These are phyloP conservation scores for Heliconius nattereri DNA, from an alignment of 1,140 invertebrate genomes.

Conservation along the genomic window DNA sequence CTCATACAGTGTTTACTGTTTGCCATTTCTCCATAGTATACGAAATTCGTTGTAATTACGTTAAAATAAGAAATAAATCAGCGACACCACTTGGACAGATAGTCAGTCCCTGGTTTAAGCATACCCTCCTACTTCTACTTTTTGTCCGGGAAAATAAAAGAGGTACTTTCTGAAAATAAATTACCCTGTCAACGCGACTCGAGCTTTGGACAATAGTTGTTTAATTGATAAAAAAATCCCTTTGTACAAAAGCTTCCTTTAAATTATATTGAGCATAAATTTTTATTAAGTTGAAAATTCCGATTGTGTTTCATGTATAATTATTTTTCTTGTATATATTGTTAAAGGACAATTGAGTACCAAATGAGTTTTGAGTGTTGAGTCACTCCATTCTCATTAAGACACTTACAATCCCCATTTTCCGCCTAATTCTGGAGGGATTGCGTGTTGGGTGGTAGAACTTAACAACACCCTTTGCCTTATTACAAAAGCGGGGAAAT, in stretches of 20 bases:
- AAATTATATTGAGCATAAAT: neutral
- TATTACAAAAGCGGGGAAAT: no score
- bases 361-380: neutral
- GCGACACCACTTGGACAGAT: slow-evolving; percentile 38
- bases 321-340: neutral
- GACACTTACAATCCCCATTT: no score
- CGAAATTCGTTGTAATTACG: neutral
- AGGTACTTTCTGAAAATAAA: slow-evolving; percentile 40
- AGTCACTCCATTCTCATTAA: no score
- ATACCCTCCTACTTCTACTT: slow-evolving; percentile 29
- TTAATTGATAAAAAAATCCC: slow-evolving; percentile 41
- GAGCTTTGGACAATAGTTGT: slow-evolving; percentile 39
- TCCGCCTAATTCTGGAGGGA: no score
- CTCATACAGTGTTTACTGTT: no score
- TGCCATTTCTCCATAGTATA: neutral
- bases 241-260: slow-evolving; percentile 29
- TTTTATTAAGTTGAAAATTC: neutral
- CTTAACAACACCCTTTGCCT: no score
- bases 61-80: slow-evolving; percentile 37
- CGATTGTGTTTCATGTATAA: neutral
- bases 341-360: neutral
- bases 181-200: slow-evolving; percentile 41
- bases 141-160: slow-evolving; percentile 45
- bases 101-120: slow-evolving; percentile 36
- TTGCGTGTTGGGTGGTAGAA: no score